Base-by-base conservation (phyloP, 2,888 invertebrate species). In the Congeria kusceri region DNA sequence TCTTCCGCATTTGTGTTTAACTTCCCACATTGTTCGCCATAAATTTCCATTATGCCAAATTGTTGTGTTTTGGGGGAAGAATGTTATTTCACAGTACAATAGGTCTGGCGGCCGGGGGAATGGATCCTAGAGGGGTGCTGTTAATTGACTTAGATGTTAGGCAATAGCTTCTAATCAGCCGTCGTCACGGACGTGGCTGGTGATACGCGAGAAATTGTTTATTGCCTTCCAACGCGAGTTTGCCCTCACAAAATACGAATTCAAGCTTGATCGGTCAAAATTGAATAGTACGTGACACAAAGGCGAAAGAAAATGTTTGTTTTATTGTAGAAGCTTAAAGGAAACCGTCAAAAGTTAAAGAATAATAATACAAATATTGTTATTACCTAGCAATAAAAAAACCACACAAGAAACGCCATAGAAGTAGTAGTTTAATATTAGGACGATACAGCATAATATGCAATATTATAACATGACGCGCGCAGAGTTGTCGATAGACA, bases 11-110 rank as follows among this genome's bases (percentile, higher is more conserved):
- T 32, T 15, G 75, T 70, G 79, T 71, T 66, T 47, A 74, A 71
- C 57, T 75, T 75, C 47, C 32, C 79, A 75, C 79, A 49, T 67
- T 32, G 29, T 15, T 66, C 65, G 23, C 49, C 44, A 74, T 79
- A 79, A 70, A 79, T 74, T 71, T 63, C 63, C 66, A 75, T 79
- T 79, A 66, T 74, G 69, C 32, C 70, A 46, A 28, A 59, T 64
- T 69, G 64, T 79, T 49, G 20, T 49, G 49, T 49, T 49, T 49
- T 49, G 49, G 20, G 49, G 20, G n/a, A 15, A 49, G 20, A 49
- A 49, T 49, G 49, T 49, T 49, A 49, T 20, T 20, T 20, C 49
- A 49, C 49, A 49, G 49, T 20, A 49, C 49, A 49, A 49, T 49
- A 49, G 49, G 49, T 49, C 49, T 49, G 4, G 49, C 15, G 49